Base-by-base conservation (phyloP, 2,888 invertebrate species). In the Sipunculus nudus region DNA sequence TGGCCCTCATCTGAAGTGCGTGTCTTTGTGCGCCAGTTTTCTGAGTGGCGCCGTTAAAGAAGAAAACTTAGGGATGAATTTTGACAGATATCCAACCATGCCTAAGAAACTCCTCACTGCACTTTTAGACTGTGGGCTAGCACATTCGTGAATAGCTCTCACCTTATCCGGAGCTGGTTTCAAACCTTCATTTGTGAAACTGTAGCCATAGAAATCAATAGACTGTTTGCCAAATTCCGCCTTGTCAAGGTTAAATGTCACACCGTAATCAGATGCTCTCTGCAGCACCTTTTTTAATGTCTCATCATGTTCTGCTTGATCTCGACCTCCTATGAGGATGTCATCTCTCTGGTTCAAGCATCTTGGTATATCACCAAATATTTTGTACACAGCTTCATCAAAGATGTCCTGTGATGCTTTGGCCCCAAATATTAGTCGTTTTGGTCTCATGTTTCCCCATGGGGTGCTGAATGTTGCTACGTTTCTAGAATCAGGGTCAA, bases 401-500 rank as follows among this genome's bases (percentile, higher is more conserved):
- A 35, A 35, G 8, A 35, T 13, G 35, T 35, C 35, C 35, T 35
- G 35, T 35, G 35, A 35, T 13, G 35, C 8, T 35, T 35, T 35
- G 16, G 35, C 35, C 35, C 35, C 16, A 16, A 35, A 35, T 10
- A 35, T 35, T 13, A 35, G 16, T 35, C 35, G 8, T 35, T 35
- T 35, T 10, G 35, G 35, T 35, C 35, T 35, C 35, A 35, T 35
- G 16, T 35, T 35, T 10, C 35, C 49, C 38, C 41, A 46, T 19
- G 52, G 50, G 13, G 53, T 59, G 47, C 46, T 59, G 53, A 59
- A 59, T 23, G 8, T 48, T 21, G 3, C 21, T 43, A 16, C 35
- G 16, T 16, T 35, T 35, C 35, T 35, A 16, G 10, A 35, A 13
- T 10, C 35, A 13, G 35, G 35, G 35, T 35, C 35, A 10, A 35